A percentile compares a stretch with the other conserved stretches of the same genome.
These are phyloP conservation scores for Ptychobarbus kaznakovi DNA, from an alignment of 2,797 vertebrate genomes.

Conservation along the genomic window DNA sequence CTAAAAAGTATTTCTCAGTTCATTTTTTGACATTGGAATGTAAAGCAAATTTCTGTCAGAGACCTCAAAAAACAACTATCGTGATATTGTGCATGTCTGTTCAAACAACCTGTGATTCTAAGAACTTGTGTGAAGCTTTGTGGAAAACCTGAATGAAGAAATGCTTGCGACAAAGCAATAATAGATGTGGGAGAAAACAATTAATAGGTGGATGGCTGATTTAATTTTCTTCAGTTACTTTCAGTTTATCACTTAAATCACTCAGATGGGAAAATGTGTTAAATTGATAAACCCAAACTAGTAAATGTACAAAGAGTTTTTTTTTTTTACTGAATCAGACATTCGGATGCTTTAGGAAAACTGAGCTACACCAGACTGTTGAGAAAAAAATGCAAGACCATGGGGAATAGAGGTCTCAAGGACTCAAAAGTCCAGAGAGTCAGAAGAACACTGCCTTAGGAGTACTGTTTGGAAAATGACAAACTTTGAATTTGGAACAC, in stretches of 20 bases:
- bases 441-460: background rate
- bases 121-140: background rate
- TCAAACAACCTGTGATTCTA: conserved; percentile 13
- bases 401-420: conserved; percentile 6
- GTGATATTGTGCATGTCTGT: background rate
- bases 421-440: background rate
- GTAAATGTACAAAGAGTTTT: background rate
- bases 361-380: too few relatives aligned
- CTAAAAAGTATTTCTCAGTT: background rate
- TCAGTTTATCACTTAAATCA: background rate
- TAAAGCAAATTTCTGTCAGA: background rate
- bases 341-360: conserved; percentile 5
- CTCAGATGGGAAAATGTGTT: background rate
- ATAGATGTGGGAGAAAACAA: background rate
- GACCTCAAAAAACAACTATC: background rate
- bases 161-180: background rate
- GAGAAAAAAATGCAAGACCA: background rate
- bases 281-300: background rate
- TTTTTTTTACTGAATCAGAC: background rate
- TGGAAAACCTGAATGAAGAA: background rate
- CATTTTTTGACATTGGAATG: background rate
- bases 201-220: background rate
- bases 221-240: background rate
- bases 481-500: background rate
- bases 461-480: background rate